Base-by-base conservation (phyloP, 2,113 vertebrate genomes). In the Myotis lucifugus region DNA sequence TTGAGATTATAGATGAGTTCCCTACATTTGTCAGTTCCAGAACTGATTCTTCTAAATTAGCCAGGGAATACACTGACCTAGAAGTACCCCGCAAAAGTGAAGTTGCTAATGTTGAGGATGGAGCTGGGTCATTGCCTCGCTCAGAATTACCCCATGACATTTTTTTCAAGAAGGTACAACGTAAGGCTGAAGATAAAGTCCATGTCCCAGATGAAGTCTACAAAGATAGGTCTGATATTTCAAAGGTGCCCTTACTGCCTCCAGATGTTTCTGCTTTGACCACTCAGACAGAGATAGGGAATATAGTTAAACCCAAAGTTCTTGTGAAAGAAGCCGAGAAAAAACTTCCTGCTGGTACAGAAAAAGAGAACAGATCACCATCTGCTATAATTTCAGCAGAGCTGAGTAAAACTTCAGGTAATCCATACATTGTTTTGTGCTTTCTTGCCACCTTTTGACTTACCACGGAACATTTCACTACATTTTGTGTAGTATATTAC, bases 361-460 rank as follows among this genome's bases (percentile, higher is more conserved):
- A 98, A 93, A 98, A 98, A 93, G 97, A 98, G 97, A 98, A 97
- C 74, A 95, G 79, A 95, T 81, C 96, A 77, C 76, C 98, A 95
- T 89, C 98, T 89, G 97, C 98, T 97, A 54, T 98, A 88, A 98
- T 98, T 98, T 98, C 98, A 98, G 92, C 98, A 98, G 98, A 98
- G 98, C 98, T 99, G 98, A 98, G 94, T 98, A 98, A 98, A 95
- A 98, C 97, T 97, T 98, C 98, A 99, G 98, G 98, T 99, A 98
- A 66, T 87, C 97, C 42, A 82, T 97, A 59, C n/a, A 34, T 96
- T 98, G 61, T 97, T 82, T 98, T 97, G 86, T 97, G 94, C 83
- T 97, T 97, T 90, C 91, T 98, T 92, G 25, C 90, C 95, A 86
- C 37, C 69, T 34, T 97, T 76, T 52, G 13, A 94, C 83, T 94